These are phyloP conservation scores for Drosophila aldrichi DNA, from an alignment of 2,888 invertebrate species.

Conservation along the genomic window DNA sequence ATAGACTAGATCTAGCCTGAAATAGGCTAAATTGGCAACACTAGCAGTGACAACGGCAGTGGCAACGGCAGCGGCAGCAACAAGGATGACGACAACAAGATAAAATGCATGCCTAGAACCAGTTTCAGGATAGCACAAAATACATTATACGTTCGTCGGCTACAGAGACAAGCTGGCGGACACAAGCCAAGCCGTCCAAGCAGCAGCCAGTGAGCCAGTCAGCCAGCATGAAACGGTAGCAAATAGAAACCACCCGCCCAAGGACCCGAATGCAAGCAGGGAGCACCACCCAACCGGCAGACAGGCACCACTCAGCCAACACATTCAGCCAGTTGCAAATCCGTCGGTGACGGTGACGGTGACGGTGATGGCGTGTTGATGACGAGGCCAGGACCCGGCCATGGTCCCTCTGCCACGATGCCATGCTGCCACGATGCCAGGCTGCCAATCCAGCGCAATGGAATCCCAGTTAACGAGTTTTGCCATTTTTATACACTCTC, in stretches of 20 bases:
- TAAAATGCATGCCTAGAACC: constrained; percentile 74
- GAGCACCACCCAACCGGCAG: constrained; percentile 2
- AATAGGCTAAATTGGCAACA: neutral
- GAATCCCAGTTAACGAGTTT: constrained; percentile 78
- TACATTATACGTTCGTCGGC: constrained; percentile 56
- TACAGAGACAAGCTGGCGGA: constrained; percentile 38
- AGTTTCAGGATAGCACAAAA: constrained; percentile 58
- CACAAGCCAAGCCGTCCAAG: constrained; percentile 28
- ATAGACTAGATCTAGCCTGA: too few species aligned
- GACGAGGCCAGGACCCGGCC: constrained; percentile 38
- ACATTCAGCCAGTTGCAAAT: constrained; percentile 57
- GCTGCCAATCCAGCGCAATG: constrained; percentile 63
- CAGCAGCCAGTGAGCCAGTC: constrained; percentile 24
- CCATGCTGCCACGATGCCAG: constrained; percentile 27
- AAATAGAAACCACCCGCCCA: constrained; percentile 52
- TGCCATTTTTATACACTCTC: constrained; percentile 55
- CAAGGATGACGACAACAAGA: constrained; percentile 77
- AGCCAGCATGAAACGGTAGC: constrained; percentile 65
- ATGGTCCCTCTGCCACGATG: constrained; percentile 6
- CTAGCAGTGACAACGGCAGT: constrained; percentile 5
- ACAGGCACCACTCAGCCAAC: constrained; percentile 30
- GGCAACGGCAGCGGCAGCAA: constrained; percentile 22
- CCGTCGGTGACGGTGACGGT: constrained; percentile 23
- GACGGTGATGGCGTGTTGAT: constrained; percentile 28
- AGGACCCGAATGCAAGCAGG: neutral